Evolutionary conservation across 2,113 vertebrate genomes (phyloP), one percentile per base, ranked within the genome.

Genomic region (Ptilonorhynchus violaceus): DNA sequence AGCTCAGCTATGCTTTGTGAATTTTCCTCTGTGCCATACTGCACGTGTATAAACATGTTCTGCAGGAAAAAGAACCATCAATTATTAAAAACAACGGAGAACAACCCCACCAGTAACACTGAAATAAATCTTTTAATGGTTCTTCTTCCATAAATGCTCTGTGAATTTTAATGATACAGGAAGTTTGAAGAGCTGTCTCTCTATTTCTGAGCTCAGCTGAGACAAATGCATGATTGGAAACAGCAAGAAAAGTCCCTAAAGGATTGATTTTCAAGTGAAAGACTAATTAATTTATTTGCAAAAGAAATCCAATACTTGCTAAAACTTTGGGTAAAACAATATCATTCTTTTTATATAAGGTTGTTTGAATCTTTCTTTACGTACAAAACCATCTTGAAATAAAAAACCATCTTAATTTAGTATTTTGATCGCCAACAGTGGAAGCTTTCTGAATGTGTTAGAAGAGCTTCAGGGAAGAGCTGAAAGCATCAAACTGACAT

Each of bases 91-190:
- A 27, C 1, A 6, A 83, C 70, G 73, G 27, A 20, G 74, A 96
- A 82, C 7, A 63, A 33, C 6, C 9, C 39, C 16, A 55, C 24
- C 11, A 74, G 17, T 90, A 93, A 67, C 56, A 67, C 0, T 83
- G 46, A 85, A 96, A 91, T 82, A 73, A 93, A 88, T 88, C 46
- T 96, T 92, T 78, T 75, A 84, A 85, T 86, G 56, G 27, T 44
- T 84, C 39, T 58, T 95, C 73, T 85, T 58, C 41, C 11, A 37
- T 70, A 90, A 85, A 59, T 81, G 27, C 42, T 90, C 68, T 67
- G 42, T 70, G 88, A 94, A 90, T 92, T 88, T 92, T 80, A 93
- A 93, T 80, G 76, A 63, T 35, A 52, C 30, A 59, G 58, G 84
- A 96, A 93, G 55, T 83, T 77, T 92, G 37, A 86, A 85, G 39